Evolutionary conservation across 2,113 vertebrate species (phyloP), one percentile per base, ranked within the genome.

Genomic region (Anoura caudifer): DNA sequence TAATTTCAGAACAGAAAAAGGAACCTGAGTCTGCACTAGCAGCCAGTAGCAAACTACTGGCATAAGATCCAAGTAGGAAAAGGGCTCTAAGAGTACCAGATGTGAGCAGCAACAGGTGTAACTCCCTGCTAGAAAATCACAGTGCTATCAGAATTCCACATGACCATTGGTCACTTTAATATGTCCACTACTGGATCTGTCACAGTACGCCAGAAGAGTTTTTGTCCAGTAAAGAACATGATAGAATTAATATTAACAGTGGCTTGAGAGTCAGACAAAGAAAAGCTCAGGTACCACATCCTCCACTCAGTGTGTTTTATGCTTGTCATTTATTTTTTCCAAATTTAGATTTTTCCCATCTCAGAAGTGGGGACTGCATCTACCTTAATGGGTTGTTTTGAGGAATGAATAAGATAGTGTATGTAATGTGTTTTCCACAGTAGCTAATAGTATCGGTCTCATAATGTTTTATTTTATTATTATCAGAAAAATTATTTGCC

Each of bases 1-100:
- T 82, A 67, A 77, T 47, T 87, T 85, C 56, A 61, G 12, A 95
- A 92, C 77, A 81, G 77, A 87, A 84, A 87, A 61, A 94, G 33
- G 13, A 94, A 50, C 2, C 17, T 4, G 43, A 90, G 15, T 41
- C 67, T 75, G 14, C 33, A 76, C n/a, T 88, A 67, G 56, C 24
- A 73, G 67, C 11, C 33, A 76, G 31, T 88, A 67, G 56, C 24
- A 73, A 61, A 93, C 26, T 65, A 83, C 1, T 83, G 41, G 16
- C 47, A 47, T 59, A 67, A 95, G 54, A 63, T 52, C 14, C 26
- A 56, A 90, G 69, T 5, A 80, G 9, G 81, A 20, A 36, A 93
- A 75, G 50, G 7, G 1, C 3, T 76, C 36, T 63, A 61, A 76
- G n/a, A 41, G 65, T 41, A 22, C 28, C 43, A 61, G 54, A 52